Evolutionary conservation across 2,113 vertebrate genomes (phyloP), one percentile per base, ranked within the genome.

Genomic region (Ancistrus triradiatus): DNA sequence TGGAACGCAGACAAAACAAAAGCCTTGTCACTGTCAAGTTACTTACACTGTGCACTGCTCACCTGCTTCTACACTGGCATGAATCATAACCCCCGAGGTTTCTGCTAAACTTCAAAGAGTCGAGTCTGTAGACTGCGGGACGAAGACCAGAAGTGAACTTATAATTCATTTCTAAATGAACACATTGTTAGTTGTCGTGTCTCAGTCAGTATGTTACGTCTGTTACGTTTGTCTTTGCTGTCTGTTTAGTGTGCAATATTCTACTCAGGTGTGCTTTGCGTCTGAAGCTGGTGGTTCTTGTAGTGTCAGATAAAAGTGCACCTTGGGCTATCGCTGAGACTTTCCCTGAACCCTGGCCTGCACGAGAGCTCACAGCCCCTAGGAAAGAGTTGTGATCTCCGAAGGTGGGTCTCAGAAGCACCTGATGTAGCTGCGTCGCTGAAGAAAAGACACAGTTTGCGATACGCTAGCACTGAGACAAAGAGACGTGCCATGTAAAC

Each of bases 391-490:
- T 28, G 24, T 58, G 48, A 64, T 40, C 60, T 15, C 40, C 47
- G 22, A 68, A 44, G 51, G 42, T 62, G 57, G 63, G 60, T 55
- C 53, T 43, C 50, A 74, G 67, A 68, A 77, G 69, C 72, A 73
- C 72, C 74, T 73, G 66, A 68, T 63, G 37, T 69, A 64, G 66
- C 60, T 64, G 64, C 62, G 28, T 69, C 27, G 22, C 61, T 65
- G 64, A 73, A 74, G 46, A 19, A 42, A 68, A 40, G 65, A 68
- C 64, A 59, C 50, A 53, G 65, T 72, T 64, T 25, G 25, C 51
- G 42, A 74, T 60, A 58, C 59, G 40, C 55, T 53, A 44, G 27
- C 37, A 28, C 38, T 25, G 40, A 50, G 31, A 42, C 18, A 53
- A 49, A 48, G 24, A 53, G 49, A 47, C 59, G 31, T 38, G n/a